Evolutionary conservation across 1,140 invertebrate species (phyloP).

Genomic region (Pseudomyrmex pallidus): DNA sequence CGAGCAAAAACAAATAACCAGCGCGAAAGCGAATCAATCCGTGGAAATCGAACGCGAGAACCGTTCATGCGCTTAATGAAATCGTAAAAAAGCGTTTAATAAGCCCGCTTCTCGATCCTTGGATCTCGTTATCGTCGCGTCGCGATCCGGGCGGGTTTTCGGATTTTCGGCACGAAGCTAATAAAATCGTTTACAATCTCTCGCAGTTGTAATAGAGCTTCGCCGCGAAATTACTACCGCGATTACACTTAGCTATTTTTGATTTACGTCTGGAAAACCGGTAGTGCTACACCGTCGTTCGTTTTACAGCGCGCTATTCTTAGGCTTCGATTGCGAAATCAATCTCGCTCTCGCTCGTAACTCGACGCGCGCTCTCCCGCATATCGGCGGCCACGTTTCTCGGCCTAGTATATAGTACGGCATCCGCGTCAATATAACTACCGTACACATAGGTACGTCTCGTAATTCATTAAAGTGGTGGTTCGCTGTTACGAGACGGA

Average conservation of each 20-base stretch:
- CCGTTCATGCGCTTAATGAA: slow-evolving; percentile 54
- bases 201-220: slow-evolving; percentile 26
- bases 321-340: slow-evolving; percentile 75
- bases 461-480: slow-evolving; percentile 72
- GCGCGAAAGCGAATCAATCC: slow-evolving; percentile 15
- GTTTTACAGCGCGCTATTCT: slow-evolving; percentile 71
- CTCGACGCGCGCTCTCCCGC: slow-evolving; percentile 55
- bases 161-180: slow-evolving; percentile 43
- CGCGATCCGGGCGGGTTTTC: slow-evolving; percentile 32
- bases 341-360: slow-evolving; percentile 74
- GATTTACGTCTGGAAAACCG: slow-evolving; percentile 71
- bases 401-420: slow-evolving; percentile 63
- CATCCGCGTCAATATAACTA: slow-evolving; percentile 66
- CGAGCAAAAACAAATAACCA: slow-evolving; percentile 22
- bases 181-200: slow-evolving; percentile 65
- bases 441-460: slow-evolving; percentile 59
- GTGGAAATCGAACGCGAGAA: not conserved
- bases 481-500: slow-evolving; percentile 27
- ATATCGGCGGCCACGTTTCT: slow-evolving; percentile 63
- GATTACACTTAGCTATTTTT: slow-evolving; percentile 68
- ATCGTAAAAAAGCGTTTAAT: slow-evolving; percentile 57
- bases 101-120: slow-evolving; percentile 41
- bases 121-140: slow-evolving; percentile 6
- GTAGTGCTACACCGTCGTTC: slow-evolving; percentile 55
- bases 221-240: slow-evolving; percentile 64